Percentiles rank a stretch among this genome's conserved stretches.
phyloP scores from a whole-genome alignment of 37 sponge, comb jelly and placozoan species.

The Halichondria panicea region DNA sequence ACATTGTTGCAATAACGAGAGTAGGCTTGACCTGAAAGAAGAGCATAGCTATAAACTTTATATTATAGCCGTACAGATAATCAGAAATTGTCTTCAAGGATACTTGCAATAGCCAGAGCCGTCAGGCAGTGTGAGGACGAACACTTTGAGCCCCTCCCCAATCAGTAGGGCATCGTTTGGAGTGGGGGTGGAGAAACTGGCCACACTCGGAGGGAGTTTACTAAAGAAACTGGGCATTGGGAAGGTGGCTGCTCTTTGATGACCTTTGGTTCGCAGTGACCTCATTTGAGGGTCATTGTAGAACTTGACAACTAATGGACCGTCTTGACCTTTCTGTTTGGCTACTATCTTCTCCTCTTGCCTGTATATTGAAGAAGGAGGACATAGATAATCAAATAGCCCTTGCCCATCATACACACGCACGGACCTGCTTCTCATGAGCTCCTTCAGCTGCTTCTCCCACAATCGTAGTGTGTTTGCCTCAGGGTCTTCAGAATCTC shows the following conservation, averaged over 20 bases:
- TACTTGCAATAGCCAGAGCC: conserved; percentile 71
- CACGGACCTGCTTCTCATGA: conserved; percentile 75
- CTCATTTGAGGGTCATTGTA: conserved; percentile 52
- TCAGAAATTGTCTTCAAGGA: background rate
- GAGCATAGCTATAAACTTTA: no score
- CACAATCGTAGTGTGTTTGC: conserved; percentile 71
- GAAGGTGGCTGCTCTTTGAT: conserved; percentile 51
- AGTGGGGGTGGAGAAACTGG: conserved; percentile 16
- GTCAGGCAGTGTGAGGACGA: conserved; percentile 66
- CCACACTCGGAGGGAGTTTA: conserved; percentile 52
- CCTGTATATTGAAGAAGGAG: conserved; percentile 4
- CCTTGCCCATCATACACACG: background rate
- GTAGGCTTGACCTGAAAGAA: no score
- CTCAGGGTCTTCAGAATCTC: conserved; percentile 74
- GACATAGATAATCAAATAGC: no score
- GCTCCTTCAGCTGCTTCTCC: conserved; percentile 58
- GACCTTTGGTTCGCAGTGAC: conserved; percentile 38
- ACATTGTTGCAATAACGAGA: conserved; percentile 61
- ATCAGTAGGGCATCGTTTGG: conserved; percentile 14
- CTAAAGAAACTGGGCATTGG: conserved; percentile 44
- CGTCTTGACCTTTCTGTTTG: conserved; percentile 66
- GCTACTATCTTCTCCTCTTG: conserved; percentile 52
- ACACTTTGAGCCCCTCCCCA: conserved; percentile 36
- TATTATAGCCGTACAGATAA: no score
- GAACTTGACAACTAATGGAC: conserved; percentile 55